These are phyloP conservation scores for Microdon myrmicae DNA, from an alignment of 2,888 invertebrate species.

Conservation along the genomic window DNA sequence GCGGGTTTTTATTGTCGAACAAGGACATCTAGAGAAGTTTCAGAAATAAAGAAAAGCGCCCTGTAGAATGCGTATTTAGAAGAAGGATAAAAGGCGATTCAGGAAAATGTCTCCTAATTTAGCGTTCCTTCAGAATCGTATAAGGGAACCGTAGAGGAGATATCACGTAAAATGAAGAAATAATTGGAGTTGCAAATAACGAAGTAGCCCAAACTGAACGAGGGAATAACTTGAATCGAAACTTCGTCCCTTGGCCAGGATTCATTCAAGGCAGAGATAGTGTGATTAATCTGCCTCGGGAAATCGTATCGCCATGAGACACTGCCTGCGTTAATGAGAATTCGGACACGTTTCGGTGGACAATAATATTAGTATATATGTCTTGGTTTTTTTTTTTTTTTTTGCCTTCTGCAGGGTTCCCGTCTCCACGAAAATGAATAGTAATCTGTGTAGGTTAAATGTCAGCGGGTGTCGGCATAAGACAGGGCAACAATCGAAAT, in stretches of 20 bases:
- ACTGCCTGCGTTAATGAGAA: conserved; percentile 37
- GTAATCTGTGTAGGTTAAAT: no score
- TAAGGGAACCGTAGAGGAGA: conserved; percentile 23
- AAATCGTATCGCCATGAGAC: conserved; percentile 26
- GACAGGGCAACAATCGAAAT: no score
- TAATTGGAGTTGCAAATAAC: conserved; percentile 44
- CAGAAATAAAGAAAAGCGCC: no score
- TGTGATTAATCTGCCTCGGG: conserved; percentile 28
- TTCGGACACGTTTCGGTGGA: conserved; percentile 19
- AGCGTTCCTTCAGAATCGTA: not conserved
- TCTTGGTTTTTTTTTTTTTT: not conserved
- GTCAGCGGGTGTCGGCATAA: no score
- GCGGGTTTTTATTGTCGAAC: conserved; percentile 40
- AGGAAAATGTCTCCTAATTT: conserved; percentile 4
- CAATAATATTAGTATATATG: not conserved
- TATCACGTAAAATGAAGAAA: conserved; percentile 45
- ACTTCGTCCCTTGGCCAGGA: not conserved
- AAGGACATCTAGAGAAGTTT: conserved; percentile 42
- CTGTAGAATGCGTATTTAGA: not conserved
- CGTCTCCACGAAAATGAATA: conserved; percentile 14
- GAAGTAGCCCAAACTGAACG: conserved; percentile 3
- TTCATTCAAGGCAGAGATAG: conserved; percentile 12
- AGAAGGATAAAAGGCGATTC: conserved; percentile 4
- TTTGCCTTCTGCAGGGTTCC: not conserved
- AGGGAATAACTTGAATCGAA: not conserved